Evolutionary conservation across 2,113 vertebrate species (phyloP), one percentile per base, ranked within the genome.

Genomic region (Willisornis vidua): DNA sequence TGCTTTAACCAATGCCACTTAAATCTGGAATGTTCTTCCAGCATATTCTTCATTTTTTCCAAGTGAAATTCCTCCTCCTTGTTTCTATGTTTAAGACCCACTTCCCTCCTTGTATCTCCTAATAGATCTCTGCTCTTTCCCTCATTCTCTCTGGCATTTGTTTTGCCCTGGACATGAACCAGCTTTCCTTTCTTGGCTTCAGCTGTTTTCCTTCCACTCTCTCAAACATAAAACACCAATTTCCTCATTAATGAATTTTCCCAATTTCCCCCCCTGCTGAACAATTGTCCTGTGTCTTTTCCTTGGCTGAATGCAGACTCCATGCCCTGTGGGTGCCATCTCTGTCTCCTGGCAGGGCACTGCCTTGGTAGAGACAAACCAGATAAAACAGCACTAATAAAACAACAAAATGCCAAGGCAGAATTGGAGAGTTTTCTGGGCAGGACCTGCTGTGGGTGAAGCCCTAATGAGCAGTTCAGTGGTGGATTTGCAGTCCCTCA

Each of bases 231-330:
- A 93, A 75, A 0, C 77, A 82, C 45, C 70, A 57, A 85, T 76
- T 94, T 93, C 75, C 93, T 86, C 70, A 35, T 82, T 79, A 95
- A 79, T 49, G 62, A 85, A 49, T 82, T 68, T 82, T 48, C 83
- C 87, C 81, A 48, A 48, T 67, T 81, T 31, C 39, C 54, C 58
- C 58, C 55, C 84, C 77, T 58, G 73, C 81, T 71, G 87, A 77
- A 91, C 73, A 87, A 89, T 94, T 89, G 85, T 71, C 20, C 76
- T 67, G 55, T 84, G 77, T 82, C 57, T 49, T 77, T 80, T 57
- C 63, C 75, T 45, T 61, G 90, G 78, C 52, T 75, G 61, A 74
- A 24, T 35, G 33, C 37, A 58, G 81, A 7, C 52, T 31, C 58
- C 57, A 33, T 37, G 22, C 35, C 66, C 31, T 0, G 4, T 0